Conservation (phyloP, 2,113 vertebrate genomes). For the Saccopteryx bilineata region DNA sequence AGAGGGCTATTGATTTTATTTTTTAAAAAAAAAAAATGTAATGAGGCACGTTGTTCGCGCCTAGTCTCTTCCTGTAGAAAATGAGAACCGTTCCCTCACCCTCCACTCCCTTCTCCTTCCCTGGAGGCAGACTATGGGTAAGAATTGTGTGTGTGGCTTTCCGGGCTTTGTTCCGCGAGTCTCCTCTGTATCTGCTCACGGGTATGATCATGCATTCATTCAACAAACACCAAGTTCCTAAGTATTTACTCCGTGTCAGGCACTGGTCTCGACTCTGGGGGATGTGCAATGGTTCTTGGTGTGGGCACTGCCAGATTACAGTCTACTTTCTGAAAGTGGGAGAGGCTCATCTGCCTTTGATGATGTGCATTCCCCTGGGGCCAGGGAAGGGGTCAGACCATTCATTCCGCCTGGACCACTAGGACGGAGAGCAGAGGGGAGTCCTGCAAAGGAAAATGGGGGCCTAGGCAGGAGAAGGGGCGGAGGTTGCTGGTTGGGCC, state of each 20-base stretch:
- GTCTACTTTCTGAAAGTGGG: too few species aligned
- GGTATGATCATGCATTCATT: neutral
- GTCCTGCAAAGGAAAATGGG: neutral
- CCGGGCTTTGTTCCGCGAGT: neutral
- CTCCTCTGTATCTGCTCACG: neutral
- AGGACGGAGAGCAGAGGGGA: neutral
- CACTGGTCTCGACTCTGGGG: neutral
- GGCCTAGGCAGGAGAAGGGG: neutral
- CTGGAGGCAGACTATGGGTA: neutral
- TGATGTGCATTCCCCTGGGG: neutral
- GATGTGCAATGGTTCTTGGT: too few species aligned
- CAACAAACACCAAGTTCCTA: neutral
- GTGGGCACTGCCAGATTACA: too few species aligned
- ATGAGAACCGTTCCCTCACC: fast-evolving
- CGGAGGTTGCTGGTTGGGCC: neutral
- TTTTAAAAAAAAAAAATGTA: neutral
- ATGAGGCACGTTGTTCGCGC: neutral
- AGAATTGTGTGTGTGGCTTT: neutral
- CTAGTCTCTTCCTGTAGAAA: neutral
- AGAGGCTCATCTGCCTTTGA: too few species aligned
- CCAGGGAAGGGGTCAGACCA: neutral
- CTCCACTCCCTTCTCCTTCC: too few species aligned
- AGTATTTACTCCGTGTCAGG: neutral
- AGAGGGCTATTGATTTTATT: neutral
- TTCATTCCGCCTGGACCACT: neutral